Percentiles rank a stretch among this genome's conserved stretches.
Conservation (phyloP, 2,888 invertebrate species). For the Camptogramma bilineatum region DNA sequence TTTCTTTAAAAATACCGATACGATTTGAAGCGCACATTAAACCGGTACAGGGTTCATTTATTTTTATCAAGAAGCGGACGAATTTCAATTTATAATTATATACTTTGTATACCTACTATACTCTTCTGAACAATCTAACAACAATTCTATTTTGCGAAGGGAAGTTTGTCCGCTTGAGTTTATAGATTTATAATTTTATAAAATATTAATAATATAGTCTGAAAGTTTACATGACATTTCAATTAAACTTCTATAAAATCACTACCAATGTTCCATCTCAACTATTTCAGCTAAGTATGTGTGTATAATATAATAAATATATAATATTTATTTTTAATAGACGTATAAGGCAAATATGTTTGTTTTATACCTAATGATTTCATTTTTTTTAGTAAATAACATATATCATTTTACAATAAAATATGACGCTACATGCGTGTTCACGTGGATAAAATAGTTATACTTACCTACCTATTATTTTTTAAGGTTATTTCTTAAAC, state of each 20-base stretch:
- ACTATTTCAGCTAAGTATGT: conserved; percentile 6
- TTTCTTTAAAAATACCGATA: conserved; percentile 51
- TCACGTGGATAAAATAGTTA: conserved; percentile 37
- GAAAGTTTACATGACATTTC: conserved; percentile 28
- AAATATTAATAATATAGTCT: conserved; percentile 46
- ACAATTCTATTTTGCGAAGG: conserved; percentile 66
- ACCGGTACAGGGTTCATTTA: conserved; percentile 83
- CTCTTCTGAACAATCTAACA: conserved; percentile 49
- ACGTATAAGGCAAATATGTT: neutral
- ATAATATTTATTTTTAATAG: neutral
- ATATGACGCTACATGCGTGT: neutral
- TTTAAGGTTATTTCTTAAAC: conserved; percentile 48
- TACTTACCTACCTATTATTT: too few relatives aligned
- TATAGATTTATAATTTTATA: conserved; percentile 62
- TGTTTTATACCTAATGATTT: neutral
- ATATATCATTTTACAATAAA: neutral
- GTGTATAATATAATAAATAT: neutral
- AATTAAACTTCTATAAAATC: conserved; percentile 14
- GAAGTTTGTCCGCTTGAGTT: conserved; percentile 69
- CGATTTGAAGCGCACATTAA: conserved; percentile 76
- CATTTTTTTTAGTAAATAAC: neutral
- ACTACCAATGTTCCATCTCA: conserved; percentile 20
- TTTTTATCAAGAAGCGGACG: conserved; percentile 75
- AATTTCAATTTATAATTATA: conserved; percentile 60
- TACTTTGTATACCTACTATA: conserved; percentile 44